Evolutionary conservation across 2,797 vertebrate species (phyloP), one percentile per base, ranked within the genome.

Genomic region (Okamejei kenojei): DNA sequence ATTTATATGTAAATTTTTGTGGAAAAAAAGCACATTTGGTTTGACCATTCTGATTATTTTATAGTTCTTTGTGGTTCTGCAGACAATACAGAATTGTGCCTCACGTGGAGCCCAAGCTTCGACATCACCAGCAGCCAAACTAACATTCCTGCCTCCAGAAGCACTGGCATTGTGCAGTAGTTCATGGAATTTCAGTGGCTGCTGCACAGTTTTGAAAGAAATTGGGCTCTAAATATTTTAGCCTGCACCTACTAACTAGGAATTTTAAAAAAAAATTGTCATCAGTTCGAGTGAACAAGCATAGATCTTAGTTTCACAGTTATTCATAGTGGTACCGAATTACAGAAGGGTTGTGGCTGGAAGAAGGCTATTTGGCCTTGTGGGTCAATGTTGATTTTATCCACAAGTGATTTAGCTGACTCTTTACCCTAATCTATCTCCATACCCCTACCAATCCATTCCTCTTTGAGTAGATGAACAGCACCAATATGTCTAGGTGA

Each of bases 71-170:
- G 58, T 88, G 58, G 15, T 9, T 32, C 58, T 65, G 84, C 58
- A 65, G 58, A 86, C 58, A 86, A 86, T 86, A 86, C 29, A 17
- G n/a, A n/a, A 86, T 86, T 63, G 58, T n/a, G 58, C 82, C 58
- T 63, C 29, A 63, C 32, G 11, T n/a, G 19, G 15, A n/a, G 32
- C 58, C 54, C 54, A 63, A n/a, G 58, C 29, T 65, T 26, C 26
- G 54, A 0, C 54, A 86, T 15, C 58, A 86, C 58, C 82, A 63
- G 19, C 71, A 73, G 19, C 19, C 71, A 2, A 45, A 45, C 45
- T 45, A 73, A 73, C 71, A 23, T 73, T 19, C 9, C 9, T 68
- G 65, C 65, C 65, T 73, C 71, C 61, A 63, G 4, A 10, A 86
- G 61, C 58, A 29, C 32, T 29, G 11, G 82, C 58, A 32, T 29